These are phyloP conservation scores for Avahi laniger DNA, from an alignment of 2,797 vertebrate species.

Conservation along the genomic window DNA sequence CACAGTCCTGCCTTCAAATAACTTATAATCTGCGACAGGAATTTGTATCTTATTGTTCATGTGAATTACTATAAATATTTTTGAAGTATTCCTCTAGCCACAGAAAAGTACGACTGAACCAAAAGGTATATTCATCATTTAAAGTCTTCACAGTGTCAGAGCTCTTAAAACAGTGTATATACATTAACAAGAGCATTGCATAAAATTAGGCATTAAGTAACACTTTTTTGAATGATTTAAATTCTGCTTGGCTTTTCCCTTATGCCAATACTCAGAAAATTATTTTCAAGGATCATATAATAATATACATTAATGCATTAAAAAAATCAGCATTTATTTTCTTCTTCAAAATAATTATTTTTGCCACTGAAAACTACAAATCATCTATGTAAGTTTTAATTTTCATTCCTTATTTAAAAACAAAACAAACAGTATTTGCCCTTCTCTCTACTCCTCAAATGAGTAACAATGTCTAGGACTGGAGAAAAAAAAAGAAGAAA, in stretches of 20 bases:
- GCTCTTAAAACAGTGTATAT: neutral
- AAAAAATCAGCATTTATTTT: neutral
- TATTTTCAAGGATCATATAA: slow-evolving; percentile 23
- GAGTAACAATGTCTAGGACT: neutral
- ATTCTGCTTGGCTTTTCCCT: neutral
- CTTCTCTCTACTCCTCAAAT: neutral
- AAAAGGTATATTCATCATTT: neutral
- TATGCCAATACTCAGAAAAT: neutral
- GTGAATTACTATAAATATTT: neutral
- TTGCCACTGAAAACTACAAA: slow-evolving; percentile 1
- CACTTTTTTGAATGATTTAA: slow-evolving; percentile 6
- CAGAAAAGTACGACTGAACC: neutral
- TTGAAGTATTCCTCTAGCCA: neutral
- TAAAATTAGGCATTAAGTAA: neutral
- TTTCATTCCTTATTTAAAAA: slow-evolving; percentile 40
- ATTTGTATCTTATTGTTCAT: neutral
- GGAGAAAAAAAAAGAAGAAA: neutral
- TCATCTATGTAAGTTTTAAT: slow-evolving; percentile 2
- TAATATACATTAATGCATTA: neutral
- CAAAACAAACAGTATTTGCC: neutral
- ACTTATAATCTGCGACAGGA: neutral
- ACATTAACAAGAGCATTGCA: neutral
- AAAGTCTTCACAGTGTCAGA: neutral
- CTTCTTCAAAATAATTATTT: slow-evolving; percentile 39
- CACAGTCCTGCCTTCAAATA: neutral